Percentiles rank a stretch among this genome's conserved stretches.
Evolutionary conservation across 1,140 invertebrate species (phyloP).

Genomic region (Marisa cornuarietis): DNA sequence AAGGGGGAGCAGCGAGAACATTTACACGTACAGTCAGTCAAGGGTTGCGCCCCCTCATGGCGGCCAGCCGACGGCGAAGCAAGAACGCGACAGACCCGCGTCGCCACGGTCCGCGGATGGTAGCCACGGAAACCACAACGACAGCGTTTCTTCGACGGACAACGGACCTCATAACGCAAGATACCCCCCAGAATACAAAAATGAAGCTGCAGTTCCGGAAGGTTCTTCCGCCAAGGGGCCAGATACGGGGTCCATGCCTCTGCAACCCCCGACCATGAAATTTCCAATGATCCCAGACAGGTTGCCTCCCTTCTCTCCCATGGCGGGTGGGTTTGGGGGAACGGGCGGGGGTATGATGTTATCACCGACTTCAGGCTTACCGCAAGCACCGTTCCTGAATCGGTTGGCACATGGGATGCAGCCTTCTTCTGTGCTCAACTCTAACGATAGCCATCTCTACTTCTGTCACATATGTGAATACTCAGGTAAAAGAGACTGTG

Average conservation of each 20-base stretch:
- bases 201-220: too few species aligned
- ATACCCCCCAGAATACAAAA: too few species aligned
- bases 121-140: too few species aligned
- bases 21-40: too few species aligned
- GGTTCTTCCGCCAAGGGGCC: too few species aligned
- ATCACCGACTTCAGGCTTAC: slow-evolving; percentile 7
- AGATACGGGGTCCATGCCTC: too few species aligned
- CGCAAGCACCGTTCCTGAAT: slow-evolving; percentile 23
- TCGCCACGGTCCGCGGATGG: background rate
- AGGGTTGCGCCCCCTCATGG: too few species aligned
- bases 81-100: background rate
- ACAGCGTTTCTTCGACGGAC: too few species aligned
- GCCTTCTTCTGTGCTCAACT: slow-evolving; percentile 23
- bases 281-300: slow-evolving; percentile 9
- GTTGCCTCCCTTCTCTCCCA: background rate
- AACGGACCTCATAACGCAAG: too few species aligned
- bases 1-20: too few species aligned
- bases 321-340: slow-evolving; percentile 2
- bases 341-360: background rate
- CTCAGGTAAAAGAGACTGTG: slow-evolving; percentile 43
- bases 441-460: slow-evolving; percentile 44
- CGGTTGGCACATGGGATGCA: slow-evolving; percentile 20
- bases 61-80: background rate
- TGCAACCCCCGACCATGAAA: background rate
- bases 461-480: slow-evolving; percentile 61